Percentiles rank a stretch among this genome's conserved stretches.
phyloP scores from a whole-genome alignment of 2,113 vertebrate species.

The Otis tarda region DNA sequence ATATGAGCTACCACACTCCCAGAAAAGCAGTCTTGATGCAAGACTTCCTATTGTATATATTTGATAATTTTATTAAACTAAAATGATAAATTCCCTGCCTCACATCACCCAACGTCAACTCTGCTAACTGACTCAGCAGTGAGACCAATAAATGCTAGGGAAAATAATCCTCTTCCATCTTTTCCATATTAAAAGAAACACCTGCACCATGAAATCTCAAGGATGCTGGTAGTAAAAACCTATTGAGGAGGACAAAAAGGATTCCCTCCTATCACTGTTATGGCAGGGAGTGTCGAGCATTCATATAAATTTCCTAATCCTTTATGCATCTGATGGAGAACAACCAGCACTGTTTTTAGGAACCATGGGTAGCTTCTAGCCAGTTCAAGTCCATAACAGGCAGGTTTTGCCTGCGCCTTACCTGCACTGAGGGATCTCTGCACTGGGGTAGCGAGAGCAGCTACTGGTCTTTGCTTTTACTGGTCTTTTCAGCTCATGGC shows the following conservation, averaged over 20 bases:
- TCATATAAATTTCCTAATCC: neutral
- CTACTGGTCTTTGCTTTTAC: neutral
- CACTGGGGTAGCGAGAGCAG: neutral
- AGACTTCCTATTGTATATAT: neutral
- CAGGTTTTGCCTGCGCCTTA: neutral
- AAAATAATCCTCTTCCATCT: neutral
- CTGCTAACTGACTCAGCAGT: neutral
- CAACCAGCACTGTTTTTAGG: neutral
- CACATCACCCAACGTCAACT: neutral
- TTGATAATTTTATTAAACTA: neutral
- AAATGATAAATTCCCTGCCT: neutral
- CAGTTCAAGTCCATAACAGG: neutral
- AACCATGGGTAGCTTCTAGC: neutral
- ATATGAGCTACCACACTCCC: neutral
- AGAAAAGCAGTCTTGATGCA: neutral
- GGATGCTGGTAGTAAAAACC: neutral
- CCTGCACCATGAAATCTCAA: neutral
- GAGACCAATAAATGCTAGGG: neutral
- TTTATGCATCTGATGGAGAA: neutral
- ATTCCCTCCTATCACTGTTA: neutral
- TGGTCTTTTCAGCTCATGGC: neutral
- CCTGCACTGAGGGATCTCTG: neutral
- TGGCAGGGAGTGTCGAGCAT: neutral
- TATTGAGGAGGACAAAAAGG: neutral
- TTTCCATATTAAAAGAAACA: neutral